Percentiles rank a stretch among this genome's conserved stretches.
Conservation (phyloP, 2,797 vertebrate genomes). For the Lagorchestes hirsutus region DNA sequence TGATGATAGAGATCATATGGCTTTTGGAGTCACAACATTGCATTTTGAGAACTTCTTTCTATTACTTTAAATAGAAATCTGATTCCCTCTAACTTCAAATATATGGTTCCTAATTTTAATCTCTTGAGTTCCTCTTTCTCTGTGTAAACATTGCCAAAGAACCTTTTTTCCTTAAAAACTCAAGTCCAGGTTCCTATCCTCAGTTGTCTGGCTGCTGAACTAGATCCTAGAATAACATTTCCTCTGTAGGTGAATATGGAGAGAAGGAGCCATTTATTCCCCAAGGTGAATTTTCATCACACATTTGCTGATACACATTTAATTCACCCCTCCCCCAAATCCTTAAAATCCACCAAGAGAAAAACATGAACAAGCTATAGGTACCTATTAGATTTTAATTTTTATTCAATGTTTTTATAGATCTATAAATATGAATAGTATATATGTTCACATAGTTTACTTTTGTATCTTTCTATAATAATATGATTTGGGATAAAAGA, state of each 20-base stretch:
- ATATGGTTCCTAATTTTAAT: background rate
- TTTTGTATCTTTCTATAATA: background rate
- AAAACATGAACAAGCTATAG: background rate
- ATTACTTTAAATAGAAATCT: background rate
- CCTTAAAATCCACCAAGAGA: background rate
- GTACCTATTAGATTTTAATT: background rate
- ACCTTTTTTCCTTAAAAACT: background rate
- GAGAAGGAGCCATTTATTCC: background rate
- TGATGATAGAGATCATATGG: background rate
- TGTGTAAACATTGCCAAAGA: background rate
- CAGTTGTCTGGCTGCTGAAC: background rate
- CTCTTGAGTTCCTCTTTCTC: background rate
- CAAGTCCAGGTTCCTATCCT: background rate
- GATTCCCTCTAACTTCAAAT: background rate
- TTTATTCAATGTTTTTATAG: background rate
- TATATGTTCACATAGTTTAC: background rate
- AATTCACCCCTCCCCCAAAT: background rate
- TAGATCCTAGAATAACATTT: background rate
- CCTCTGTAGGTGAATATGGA: background rate
- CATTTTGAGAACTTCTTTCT: background rate
- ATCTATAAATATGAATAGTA: background rate
- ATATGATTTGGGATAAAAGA: background rate
- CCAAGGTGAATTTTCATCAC: background rate
- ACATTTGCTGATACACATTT: background rate
- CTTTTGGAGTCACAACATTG: background rate